Evolutionary conservation across 2,888 invertebrate genomes (phyloP).

Genomic region (Ophioninae sp.): DNA sequence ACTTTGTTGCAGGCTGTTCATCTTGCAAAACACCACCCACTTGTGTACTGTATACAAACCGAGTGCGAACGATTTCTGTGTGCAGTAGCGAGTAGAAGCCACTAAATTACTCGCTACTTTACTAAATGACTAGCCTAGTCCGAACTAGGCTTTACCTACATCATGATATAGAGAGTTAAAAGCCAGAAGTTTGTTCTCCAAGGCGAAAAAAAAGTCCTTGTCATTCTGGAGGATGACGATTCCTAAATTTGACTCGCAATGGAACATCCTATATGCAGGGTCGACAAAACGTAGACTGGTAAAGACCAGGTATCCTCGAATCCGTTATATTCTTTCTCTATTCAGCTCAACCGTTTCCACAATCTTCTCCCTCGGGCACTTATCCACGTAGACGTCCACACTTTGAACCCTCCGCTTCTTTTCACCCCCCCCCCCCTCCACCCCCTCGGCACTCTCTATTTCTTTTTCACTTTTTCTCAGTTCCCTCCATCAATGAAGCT

Average conservation of each 20-base stretch:
- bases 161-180: no score
- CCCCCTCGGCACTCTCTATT: neutral
- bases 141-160: no score
- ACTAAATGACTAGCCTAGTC: no score
- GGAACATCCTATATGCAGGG: constrained; percentile 1
- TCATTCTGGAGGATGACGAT: neutral
- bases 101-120: no score
- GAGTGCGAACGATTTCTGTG: no score
- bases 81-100: no score
- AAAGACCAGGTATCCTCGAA: constrained; percentile 1
- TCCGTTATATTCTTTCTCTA: constrained; percentile 28
- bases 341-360: constrained; percentile 13
- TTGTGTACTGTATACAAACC: no score
- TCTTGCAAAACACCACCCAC: no score
- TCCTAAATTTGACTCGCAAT: neutral
- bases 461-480: neutral
- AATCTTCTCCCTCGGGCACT: constrained; percentile 8
- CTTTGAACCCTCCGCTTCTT: constrained; percentile 17
- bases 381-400: neutral
- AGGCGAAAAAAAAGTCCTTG: neutral
- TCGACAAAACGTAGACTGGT: neutral
- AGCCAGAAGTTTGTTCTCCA: neutral
- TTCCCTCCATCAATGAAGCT: neutral
- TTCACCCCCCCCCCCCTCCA: constrained; percentile 8
- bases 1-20: no score